These are phyloP conservation scores for Episyrphus balteatus DNA, from an alignment of 1,140 invertebrate species.

Conservation along the genomic window DNA sequence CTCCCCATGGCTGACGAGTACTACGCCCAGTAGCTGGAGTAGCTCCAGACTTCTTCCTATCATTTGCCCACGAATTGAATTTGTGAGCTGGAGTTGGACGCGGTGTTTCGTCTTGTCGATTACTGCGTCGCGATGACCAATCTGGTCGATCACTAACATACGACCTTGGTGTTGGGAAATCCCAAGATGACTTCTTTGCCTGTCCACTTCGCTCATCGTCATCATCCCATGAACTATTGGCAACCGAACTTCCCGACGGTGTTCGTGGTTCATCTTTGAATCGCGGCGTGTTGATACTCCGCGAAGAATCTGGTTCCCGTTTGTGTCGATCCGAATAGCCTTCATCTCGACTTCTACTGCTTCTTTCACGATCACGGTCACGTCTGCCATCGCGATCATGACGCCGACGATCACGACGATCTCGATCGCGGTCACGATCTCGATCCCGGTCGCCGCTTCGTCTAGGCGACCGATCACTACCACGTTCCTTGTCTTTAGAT, in stretches of 20 bases:
- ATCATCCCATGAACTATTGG: conserved; percentile 74
- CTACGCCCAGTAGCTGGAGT: conserved; percentile 41
- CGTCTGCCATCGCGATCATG: conserved; percentile 15
- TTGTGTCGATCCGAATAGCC: conserved; percentile 15
- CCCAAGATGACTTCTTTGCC: conserved; percentile 68
- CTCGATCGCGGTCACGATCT: conserved; percentile 20
- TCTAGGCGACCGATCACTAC: conserved; percentile 8
- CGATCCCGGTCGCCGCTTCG: conserved; percentile 20
- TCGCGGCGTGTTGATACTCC: conserved; percentile 54
- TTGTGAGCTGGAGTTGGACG: conserved; percentile 78
- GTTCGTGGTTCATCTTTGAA: conserved; percentile 74
- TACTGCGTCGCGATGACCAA: conserved; percentile 25
- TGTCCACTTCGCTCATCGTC: conserved; percentile 68
- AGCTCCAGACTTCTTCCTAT: conserved; percentile 48
- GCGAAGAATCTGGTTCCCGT: conserved; percentile 35
- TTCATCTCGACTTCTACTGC: conserved; percentile 7
- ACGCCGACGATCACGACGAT: conserved; percentile 22
- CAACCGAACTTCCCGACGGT: conserved; percentile 38
- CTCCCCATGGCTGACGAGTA: conserved; percentile 38
- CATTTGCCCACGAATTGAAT: conserved; percentile 57
- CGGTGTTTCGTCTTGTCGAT: conserved; percentile 51
- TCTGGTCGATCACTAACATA: conserved; percentile 7
- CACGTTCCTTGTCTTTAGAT: conserved; percentile 38
- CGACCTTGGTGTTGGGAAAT: conserved; percentile 74
- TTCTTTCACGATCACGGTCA: conserved; percentile 3